These are phyloP conservation scores for Oryctolagus cuniculus DNA, from an alignment of 2,113 vertebrate genomes.

Conservation along the genomic window mOryCun1.1 NC_091447.1:66721001-66721500, in stretches of 20 bases:
- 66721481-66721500: background rate
- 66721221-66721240: background rate
- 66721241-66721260: background rate
- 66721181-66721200: background rate
- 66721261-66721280: background rate
- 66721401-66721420: background rate
- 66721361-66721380: background rate
- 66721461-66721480: background rate
- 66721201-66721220: background rate
- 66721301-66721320: background rate
- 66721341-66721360: background rate
- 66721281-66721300: background rate
- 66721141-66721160: background rate
- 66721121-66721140: background rate
- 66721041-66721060: too few species aligned
- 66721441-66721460: background rate
- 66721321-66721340: background rate
- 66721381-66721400: background rate
- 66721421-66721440: background rate
- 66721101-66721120: too few species aligned
- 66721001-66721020: background rate
- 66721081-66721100: too few species aligned
- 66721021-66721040: background rate
- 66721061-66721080: too few species aligned
- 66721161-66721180: background rate